Evolutionary conservation across 2,888 invertebrate species (phyloP).

Genomic region (Drosophila recens): DNA sequence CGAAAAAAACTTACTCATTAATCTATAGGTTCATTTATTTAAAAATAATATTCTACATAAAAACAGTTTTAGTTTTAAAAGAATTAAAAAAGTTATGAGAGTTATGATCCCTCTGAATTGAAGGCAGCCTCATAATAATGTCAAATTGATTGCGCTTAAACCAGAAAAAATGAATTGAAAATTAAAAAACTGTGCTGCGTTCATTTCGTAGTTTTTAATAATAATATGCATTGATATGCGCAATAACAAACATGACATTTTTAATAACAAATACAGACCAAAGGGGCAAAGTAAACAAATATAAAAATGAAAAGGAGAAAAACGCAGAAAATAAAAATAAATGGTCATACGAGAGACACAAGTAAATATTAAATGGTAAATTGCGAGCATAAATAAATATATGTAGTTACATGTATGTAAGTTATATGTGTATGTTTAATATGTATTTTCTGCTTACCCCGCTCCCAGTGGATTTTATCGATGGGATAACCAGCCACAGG

Average conservation of each 20-base stretch:
- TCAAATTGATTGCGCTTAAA: conserved; percentile 9
- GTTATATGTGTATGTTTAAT: neutral
- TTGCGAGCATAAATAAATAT: conserved; percentile 10
- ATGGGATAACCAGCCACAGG: conserved; percentile 96
- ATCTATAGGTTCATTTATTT: no score
- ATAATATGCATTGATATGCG: conserved; percentile 70
- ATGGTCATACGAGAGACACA: conserved; percentile 13
- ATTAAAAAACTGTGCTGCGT: neutral
- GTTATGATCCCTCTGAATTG: no score
- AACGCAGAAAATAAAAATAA: neutral
- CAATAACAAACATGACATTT: conserved; percentile 68
- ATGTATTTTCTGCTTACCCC: conserved; percentile 87
- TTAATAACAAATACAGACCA: conserved; percentile 64
- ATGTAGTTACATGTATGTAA: conserved; percentile 1
- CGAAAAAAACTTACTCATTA: no score
- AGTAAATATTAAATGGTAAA: conserved; percentile 21
- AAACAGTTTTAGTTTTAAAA: no score
- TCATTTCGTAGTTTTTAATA: conserved; percentile 62
- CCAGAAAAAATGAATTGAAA: neutral
- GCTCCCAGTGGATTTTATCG: conserved; percentile 94
- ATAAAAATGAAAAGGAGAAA: conserved; percentile 16
- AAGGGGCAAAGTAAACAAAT: conserved; percentile 50
- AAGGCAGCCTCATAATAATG: neutral
- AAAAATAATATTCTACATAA: no score
- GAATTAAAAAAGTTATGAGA: no score